Percentiles rank a stretch among this genome's conserved stretches.
phyloP scores from a whole-genome alignment of 2,797 vertebrate genomes.

The Pangasius larnaudii region DNA sequence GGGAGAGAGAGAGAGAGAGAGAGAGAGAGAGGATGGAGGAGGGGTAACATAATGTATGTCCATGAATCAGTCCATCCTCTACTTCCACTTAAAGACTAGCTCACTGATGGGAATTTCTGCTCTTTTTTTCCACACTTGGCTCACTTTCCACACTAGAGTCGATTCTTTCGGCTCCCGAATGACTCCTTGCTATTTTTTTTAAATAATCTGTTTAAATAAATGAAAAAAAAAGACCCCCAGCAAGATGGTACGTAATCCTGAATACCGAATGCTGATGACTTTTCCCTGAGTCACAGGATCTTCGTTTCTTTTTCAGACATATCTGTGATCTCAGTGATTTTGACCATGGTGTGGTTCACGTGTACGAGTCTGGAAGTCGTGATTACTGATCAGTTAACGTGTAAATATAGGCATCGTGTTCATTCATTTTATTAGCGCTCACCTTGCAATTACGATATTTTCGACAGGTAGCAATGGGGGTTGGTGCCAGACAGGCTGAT shows the following conservation, averaged over 20 bases:
- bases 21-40: conserved; percentile 44
- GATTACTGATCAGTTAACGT: no score
- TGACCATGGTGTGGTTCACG: no score
- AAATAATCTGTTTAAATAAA: not conserved
- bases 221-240: not conserved
- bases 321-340: not conserved
- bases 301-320: not conserved
- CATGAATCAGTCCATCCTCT: conserved; percentile 38
- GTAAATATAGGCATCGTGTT: no score
- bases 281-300: not conserved
- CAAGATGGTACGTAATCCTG: not conserved
- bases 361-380: no score
- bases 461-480: no score
- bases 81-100: not conserved
- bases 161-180: not conserved
- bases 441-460: no score
- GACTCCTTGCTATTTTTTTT: not conserved
- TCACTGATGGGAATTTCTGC: conserved; percentile 9
- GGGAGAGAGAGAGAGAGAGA: conserved; percentile 5
- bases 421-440: no score
- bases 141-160: not conserved
- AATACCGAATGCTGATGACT: not conserved
- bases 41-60: conserved; percentile 25
- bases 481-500: no score
- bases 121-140: not conserved